Conservation (phyloP, 1,140 invertebrate species). For the Scaptomyza graminum region DNA sequence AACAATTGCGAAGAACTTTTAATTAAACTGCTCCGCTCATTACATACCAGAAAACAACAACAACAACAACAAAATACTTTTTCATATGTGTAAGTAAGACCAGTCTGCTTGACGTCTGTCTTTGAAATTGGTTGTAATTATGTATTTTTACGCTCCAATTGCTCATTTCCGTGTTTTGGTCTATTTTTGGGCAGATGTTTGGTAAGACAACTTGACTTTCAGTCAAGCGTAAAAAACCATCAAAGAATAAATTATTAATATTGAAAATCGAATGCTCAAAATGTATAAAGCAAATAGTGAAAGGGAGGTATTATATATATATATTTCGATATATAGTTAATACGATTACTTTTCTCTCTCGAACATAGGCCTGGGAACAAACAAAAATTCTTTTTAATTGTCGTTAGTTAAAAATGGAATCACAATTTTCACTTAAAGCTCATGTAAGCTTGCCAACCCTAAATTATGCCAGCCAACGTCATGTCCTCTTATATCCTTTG, state of each 20-base stretch:
- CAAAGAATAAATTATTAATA: not conserved
- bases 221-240: slow-evolving; percentile 22
- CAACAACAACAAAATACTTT: not conserved
- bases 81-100: slow-evolving; percentile 56
- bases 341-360: too few species aligned
- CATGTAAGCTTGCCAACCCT: too few species aligned
- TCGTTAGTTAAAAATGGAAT: too few species aligned
- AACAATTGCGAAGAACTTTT: slow-evolving; percentile 80
- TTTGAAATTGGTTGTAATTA: slow-evolving; percentile 65
- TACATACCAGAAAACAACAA: slow-evolving; percentile 20
- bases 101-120: slow-evolving; percentile 45
- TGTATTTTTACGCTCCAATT: slow-evolving; percentile 75
- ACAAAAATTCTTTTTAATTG: too few species aligned
- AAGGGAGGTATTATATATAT: not conserved
- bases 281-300: not conserved
- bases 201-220: not conserved
- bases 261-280: not conserved
- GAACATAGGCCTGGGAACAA: too few species aligned
- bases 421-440: too few species aligned
- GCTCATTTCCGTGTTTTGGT: slow-evolving; percentile 60
- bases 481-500: not conserved
- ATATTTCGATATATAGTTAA: too few species aligned
- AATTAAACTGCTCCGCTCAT: slow-evolving; percentile 73
- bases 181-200: slow-evolving; percentile 41
- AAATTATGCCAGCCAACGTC: not conserved